A percentile compares a stretch with the other conserved stretches of the same genome.
These are phyloP conservation scores for Brachirus orientalis DNA, from an alignment of 2,113 vertebrate species.

Conservation along the genomic window DNA sequence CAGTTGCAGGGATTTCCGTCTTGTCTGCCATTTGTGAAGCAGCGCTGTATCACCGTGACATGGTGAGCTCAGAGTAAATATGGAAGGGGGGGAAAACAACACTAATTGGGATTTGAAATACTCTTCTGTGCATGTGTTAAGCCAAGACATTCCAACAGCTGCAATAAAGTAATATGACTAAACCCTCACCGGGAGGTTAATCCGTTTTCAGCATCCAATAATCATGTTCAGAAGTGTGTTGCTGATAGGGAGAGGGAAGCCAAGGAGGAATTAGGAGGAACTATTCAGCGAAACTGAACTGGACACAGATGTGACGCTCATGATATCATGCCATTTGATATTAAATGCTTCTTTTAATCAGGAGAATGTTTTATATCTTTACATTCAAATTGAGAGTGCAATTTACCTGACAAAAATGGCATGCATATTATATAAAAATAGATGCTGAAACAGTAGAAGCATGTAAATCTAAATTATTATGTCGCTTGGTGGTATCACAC, in stretches of 20 bases:
- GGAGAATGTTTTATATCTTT: no score
- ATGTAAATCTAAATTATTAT: no score
- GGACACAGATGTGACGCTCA: neutral
- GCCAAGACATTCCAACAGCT: constrained; percentile 3
- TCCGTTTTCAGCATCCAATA: constrained; percentile 35
- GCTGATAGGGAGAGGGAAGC: neutral
- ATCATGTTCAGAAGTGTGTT: neutral
- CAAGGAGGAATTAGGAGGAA: neutral
- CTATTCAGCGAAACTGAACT: no score
- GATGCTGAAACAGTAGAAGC: no score
- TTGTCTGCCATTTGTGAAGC: neutral
- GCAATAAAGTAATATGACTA: constrained; percentile 27
- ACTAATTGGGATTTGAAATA: constrained; percentile 12
- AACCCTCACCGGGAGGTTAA: constrained; percentile 35
- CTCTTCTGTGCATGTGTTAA: neutral
- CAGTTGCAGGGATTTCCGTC: neutral
- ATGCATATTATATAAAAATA: no score
- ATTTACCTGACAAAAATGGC: no score
- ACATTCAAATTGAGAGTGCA: no score
- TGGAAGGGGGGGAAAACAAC: neutral
- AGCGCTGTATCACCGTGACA: neutral
- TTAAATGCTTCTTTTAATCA: no score
- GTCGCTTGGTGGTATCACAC: no score
- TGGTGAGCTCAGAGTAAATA: neutral
- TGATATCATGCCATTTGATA: neutral